Evolutionary conservation across 2,113 vertebrate genomes (phyloP).

Genomic region (Butorides virescens): DNA sequence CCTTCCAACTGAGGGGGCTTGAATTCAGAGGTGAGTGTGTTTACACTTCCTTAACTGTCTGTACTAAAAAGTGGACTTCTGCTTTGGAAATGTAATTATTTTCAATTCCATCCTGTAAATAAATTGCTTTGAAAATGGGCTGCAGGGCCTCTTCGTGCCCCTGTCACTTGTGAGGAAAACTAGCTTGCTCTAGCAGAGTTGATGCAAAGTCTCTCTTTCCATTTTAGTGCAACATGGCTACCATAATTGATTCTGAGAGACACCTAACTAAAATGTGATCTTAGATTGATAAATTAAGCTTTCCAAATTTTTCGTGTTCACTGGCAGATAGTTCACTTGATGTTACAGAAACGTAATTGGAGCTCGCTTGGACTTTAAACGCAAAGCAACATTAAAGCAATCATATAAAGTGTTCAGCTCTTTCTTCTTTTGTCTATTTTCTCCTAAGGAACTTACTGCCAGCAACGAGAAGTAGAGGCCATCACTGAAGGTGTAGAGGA

Average conservation of each 20-base stretch:
- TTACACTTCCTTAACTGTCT: background rate
- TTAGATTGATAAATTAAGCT: background rate
- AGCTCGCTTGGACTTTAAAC: background rate
- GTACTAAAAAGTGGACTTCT: background rate
- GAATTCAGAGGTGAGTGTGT: conserved; percentile 85
- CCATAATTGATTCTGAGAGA: background rate
- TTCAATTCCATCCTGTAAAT: background rate
- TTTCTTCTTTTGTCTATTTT: background rate
- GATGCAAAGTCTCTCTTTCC: background rate
- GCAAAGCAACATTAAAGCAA: background rate
- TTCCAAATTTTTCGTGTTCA: background rate
- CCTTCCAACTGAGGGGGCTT: conserved; percentile 88
- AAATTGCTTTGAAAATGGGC: background rate
- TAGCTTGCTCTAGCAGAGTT: background rate
- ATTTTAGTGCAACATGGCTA: background rate
- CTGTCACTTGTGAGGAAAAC: background rate
- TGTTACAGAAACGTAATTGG: background rate
- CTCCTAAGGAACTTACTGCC: conserved; percentile 84
- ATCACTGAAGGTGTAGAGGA: conserved; percentile 90
- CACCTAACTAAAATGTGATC: background rate
- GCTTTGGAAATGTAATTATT: background rate
- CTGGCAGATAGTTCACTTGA: background rate
- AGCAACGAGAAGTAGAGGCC: conserved; percentile 88
- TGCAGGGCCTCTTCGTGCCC: background rate
- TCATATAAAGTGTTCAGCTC: background rate